Evolutionary conservation across 2,113 vertebrate species (phyloP).

Genomic region (Piliocolobus tephrosceles): DNA sequence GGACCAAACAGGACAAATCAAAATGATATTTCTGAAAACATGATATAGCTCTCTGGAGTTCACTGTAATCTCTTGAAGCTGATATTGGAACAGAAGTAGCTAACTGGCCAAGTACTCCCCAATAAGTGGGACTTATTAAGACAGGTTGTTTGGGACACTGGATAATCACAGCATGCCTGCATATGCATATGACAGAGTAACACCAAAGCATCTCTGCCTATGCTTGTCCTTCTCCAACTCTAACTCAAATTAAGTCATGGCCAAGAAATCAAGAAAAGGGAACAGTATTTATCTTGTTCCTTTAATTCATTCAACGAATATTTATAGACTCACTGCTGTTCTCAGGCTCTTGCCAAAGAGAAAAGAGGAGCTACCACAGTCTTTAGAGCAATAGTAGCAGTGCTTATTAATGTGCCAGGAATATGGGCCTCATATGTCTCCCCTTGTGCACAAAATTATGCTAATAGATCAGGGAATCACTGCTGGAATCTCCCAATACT

Average conservation of each 20-base stretch:
- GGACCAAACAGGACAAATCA: not conserved
- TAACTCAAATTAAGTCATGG: not conserved
- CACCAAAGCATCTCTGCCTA: not conserved
- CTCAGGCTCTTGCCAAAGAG: not conserved
- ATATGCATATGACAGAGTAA: not conserved
- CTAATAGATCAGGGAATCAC: not conserved
- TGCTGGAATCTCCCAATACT: not conserved
- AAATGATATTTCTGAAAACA: not conserved
- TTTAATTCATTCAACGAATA: not conserved
- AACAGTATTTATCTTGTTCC: not conserved
- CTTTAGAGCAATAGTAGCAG: not conserved
- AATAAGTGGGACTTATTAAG: not conserved
- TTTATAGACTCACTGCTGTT: not conserved
- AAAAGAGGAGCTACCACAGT: not conserved
- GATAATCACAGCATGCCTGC: not conserved
- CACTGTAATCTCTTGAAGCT: not conserved
- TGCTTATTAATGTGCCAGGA: not conserved
- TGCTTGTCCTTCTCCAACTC: not conserved
- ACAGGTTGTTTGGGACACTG: slow-evolving; percentile 7
- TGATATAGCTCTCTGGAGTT: not conserved
- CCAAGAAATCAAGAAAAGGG: not conserved
- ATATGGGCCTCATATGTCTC: not conserved
- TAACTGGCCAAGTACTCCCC: not conserved
- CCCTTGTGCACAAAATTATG: not conserved
- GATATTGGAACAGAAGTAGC: not conserved